These are phyloP conservation scores for Bimastos eiseni DNA, from an alignment of 2,888 invertebrate species.

Conservation along the genomic window DNA sequence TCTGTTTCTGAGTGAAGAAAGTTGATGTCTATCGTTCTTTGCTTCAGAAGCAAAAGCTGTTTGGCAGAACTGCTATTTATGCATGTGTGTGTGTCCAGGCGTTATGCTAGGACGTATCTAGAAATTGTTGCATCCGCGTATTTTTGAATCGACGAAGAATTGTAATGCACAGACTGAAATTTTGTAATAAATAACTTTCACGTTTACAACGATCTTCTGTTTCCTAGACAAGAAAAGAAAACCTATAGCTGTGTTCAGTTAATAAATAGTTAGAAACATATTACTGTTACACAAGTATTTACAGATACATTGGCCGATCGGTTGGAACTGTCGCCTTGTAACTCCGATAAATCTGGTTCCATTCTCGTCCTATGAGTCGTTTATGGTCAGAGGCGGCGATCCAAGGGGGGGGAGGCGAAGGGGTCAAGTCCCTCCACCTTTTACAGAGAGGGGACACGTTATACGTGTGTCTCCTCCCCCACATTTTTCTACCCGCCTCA, in stretches of 20 bases:
- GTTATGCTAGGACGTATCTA: neutral
- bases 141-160: neutral
- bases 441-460: no score
- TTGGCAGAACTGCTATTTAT: neutral
- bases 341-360: no score
- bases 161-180: neutral
- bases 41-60: neutral
- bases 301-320: no score
- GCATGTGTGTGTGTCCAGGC: neutral
- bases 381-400: no score
- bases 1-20: neutral
- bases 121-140: neutral
- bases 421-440: no score
- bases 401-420: no score
- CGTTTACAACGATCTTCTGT: neutral
- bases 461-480: no score
- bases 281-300: no score
- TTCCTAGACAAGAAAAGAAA: neutral
- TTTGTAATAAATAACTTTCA: constrained; percentile 13
- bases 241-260: neutral
- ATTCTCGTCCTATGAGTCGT: no score
- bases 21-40: neutral
- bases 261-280: neutral
- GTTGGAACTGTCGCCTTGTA: no score
- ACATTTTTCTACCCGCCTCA: no score